Evolutionary conservation across 2,113 vertebrate species (phyloP), one percentile per base, ranked within the genome.

Genomic region (Carlito syrichta): DNA sequence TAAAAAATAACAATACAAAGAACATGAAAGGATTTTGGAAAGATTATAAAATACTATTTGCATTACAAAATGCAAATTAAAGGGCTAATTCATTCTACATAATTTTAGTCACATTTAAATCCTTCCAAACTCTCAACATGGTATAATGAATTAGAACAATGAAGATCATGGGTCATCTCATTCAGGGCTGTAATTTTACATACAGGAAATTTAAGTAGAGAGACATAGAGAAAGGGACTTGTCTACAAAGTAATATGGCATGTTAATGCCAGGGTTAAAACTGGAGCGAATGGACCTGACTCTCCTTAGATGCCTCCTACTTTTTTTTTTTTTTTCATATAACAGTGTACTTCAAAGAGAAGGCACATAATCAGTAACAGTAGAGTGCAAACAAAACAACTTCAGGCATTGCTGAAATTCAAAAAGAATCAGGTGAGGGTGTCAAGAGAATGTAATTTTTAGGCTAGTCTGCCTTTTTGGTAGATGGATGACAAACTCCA

Each of bases 1-100:
- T 9, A 85, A 94, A 85, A 94, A 87, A 27, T 52, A 85, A 58
- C 2, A n/a, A 86, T 32, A 16, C 83, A 63, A 71, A 48, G 23
- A 0, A 54, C 35, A 11, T 20, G 58, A 84, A 43, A n/a, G 11
- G 76, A 69, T 63, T 97, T 90, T 94, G 40, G 45, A 50, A 92
- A 91, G 22, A 71, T 93, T 54, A 50, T 11, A 68, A 66, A 77
- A 73, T 35, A 13, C 23, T 35, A 12, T 56, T 6, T n/a, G n/a
- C n/a, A n/a, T n/a, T n/a, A n/a, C n/a, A n/a, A n/a, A n/a, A n/a
- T n/a, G n/a, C 45, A 52, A 27, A 89, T 96, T 58, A 27, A 66
- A 85, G 32, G 1, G 25, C 13, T 38, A 58, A 23, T 92, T 48
- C 1, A 19, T 90, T 78, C 35, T 90, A 32, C 22, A 25, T 12